Evolutionary conservation across 1,140 invertebrate genomes (phyloP).

Genomic region (Rhopalosiphum padi): DNA sequence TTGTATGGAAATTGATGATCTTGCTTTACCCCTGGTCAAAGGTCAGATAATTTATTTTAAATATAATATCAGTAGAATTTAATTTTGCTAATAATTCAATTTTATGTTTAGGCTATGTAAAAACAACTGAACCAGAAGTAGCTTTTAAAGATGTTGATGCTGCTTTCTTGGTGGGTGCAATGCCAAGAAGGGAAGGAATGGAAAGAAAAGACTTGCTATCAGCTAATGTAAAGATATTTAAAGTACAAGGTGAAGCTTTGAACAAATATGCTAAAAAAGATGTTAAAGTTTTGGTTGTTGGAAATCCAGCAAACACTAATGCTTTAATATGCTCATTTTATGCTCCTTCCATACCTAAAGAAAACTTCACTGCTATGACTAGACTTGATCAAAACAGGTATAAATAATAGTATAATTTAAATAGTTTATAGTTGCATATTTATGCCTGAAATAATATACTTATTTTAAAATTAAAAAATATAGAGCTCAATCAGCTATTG

Average conservation of each 20-base stretch:
- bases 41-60: slow-evolving; percentile 63
- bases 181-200: slow-evolving; percentile 99
- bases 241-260: slow-evolving; percentile 91
- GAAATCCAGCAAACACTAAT: slow-evolving; percentile 99
- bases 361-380: slow-evolving; percentile 98
- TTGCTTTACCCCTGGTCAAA: slow-evolving; percentile 88
- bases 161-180: slow-evolving; percentile 97
- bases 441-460: not conserved
- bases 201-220: slow-evolving; percentile 95
- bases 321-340: slow-evolving; percentile 95
- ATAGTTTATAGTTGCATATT: not conserved
- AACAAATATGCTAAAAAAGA: slow-evolving; percentile 93
- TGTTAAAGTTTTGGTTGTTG: slow-evolving; percentile 96
- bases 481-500: slow-evolving; percentile 61
- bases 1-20: slow-evolving; percentile 96
- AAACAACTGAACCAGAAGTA: slow-evolving; percentile 84
- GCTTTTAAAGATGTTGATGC: slow-evolving; percentile 97
- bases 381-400: slow-evolving; percentile 94
- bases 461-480: slow-evolving; percentile 29
- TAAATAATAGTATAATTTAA: slow-evolving; percentile 65
- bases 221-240: slow-evolving; percentile 99
- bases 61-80: not conserved
- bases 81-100: not conserved
- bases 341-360: slow-evolving; percentile 94
- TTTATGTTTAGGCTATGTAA: slow-evolving; percentile 73